Evolutionary conservation across 2,888 invertebrate genomes (phyloP).

Genomic region (Agonopterix heracliana): DNA sequence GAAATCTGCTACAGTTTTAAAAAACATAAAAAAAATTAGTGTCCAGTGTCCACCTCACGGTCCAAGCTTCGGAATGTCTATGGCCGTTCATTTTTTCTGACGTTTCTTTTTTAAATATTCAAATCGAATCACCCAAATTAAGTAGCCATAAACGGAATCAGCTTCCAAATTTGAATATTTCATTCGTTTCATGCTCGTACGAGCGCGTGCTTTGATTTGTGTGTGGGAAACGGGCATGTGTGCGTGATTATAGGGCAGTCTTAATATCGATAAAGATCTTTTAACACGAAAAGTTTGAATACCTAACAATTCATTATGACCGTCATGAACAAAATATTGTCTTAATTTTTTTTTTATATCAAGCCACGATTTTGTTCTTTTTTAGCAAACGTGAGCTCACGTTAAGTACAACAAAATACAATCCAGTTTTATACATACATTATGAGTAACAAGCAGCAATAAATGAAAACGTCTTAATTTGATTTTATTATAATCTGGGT

Average conservation of each 20-base stretch:
- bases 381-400: too few species aligned
- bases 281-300: background rate
- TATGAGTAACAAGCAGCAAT: too few species aligned
- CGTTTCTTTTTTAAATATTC: slow-evolving; percentile 67
- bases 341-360: too few species aligned
- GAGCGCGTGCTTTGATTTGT: slow-evolving; percentile 65
- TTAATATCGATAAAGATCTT: slow-evolving; percentile 18
- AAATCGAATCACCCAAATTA: slow-evolving; percentile 77
- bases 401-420: too few species aligned
- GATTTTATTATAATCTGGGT: too few species aligned
- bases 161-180: slow-evolving; percentile 77
- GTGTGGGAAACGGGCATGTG: slow-evolving; percentile 38
- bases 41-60: slow-evolving; percentile 15
- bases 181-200: slow-evolving; percentile 64
- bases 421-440: too few species aligned
- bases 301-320: too few species aligned
- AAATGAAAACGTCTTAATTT: too few species aligned
- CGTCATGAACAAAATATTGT: too few species aligned
- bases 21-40: slow-evolving; percentile 9
- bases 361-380: too few species aligned
- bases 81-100: slow-evolving; percentile 49
- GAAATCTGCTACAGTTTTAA: slow-evolving; percentile 24
- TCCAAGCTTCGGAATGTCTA: slow-evolving; percentile 53
- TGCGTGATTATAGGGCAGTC: slow-evolving; percentile 22
- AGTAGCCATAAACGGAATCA: slow-evolving; percentile 77